Evolutionary conservation across 2,113 vertebrate species (phyloP), one percentile per base, ranked within the genome.

Genomic region (Entelurus aequoreus): DNA sequence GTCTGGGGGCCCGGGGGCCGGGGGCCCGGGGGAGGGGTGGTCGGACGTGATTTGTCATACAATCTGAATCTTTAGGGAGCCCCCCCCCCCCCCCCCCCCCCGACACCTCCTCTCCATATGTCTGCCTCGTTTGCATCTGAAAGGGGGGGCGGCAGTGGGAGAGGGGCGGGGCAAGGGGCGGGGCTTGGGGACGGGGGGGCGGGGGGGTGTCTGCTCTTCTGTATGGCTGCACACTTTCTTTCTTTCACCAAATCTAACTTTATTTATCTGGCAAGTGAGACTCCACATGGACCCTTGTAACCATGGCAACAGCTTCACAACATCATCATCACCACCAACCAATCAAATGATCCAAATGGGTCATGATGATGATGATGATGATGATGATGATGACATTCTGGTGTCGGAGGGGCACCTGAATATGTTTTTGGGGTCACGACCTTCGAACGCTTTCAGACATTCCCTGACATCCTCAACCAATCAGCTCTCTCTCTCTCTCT

Each of bases 1-100:
- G 87, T 89, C 76, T 86, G 82, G 62, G 51, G 65, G 66, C 63
- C 5, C 68, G 59, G 65, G 64, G 14, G 50, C 58, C 65, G 57
- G 4, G 19, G 35, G 58, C 13, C 13, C 0, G 60, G 19, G 4
- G 13, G 69, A 54, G 65, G 76, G 37, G 50, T 6, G 49, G 21
- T 72, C 78, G 86, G 83, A 90, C 87, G 88, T 90, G 90, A 91
- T 91, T 88, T 90, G 90, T 90, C 90, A 91, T 88, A 90, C 89
- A 90, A 90, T 90, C 82, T 84, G 88, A 89, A 90, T 90, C 86
- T 91, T 91, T 90, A 90, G 88, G 88, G 88, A 86, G 79, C 58
- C 4, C 10, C 11, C 78, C 53, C 88, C 80, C 57, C 58, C 4
- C 10, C 11, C 78, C 53, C 88, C 80, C 57, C 4, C 10, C 11